Conservation (phyloP, 2,113 vertebrate species). For the Erythrolamprus reginae region DNA sequence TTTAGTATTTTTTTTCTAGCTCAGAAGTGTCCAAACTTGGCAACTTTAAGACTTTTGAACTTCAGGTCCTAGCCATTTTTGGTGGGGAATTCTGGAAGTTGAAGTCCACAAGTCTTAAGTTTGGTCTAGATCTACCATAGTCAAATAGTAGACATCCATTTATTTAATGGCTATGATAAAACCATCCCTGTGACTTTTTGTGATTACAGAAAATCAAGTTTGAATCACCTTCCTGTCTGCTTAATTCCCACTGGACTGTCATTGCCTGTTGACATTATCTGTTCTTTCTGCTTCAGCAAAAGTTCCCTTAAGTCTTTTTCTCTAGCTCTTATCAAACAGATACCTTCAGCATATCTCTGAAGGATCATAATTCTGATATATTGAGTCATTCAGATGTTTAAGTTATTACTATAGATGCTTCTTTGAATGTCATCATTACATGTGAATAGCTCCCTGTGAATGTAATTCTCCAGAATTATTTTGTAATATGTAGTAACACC, state of each 20-base stretch:
- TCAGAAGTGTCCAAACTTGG: background rate
- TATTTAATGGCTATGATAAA: background rate
- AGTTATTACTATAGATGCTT: background rate
- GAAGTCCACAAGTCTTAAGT: background rate
- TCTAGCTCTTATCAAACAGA: background rate
- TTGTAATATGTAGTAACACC: background rate
- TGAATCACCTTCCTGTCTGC: background rate
- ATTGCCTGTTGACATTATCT: background rate
- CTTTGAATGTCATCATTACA: background rate
- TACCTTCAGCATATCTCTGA: background rate
- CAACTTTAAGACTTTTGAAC: background rate
- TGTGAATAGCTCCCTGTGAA: background rate
- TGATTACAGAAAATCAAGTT: background rate
- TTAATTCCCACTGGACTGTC: background rate
- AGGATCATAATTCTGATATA: background rate
- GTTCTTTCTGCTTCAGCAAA: background rate
- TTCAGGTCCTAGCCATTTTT: background rate
- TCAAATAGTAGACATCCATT: background rate
- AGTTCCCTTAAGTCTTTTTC: background rate
- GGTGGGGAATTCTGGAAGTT: background rate
- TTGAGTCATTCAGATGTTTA: background rate
- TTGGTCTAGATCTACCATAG: background rate
- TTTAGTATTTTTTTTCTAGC: background rate
- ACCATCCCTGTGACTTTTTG: background rate
- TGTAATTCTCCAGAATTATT: background rate